Evolutionary conservation across 2,113 vertebrate species (phyloP).

Genomic region (Heteronetta atricapilla): DNA sequence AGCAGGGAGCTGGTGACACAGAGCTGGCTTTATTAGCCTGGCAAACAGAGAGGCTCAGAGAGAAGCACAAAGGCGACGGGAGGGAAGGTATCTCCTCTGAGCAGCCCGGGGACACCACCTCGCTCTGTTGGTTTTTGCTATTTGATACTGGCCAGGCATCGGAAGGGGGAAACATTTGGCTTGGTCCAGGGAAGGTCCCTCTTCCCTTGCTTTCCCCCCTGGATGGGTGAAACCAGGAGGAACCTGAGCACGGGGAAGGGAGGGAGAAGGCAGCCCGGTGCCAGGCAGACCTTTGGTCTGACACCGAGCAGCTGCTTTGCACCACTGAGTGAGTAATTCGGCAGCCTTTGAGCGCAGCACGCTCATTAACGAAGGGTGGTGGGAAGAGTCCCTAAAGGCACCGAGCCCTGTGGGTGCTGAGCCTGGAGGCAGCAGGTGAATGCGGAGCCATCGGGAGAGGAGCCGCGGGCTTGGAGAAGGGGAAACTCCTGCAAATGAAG

Average conservation of each 20-base stretch:
- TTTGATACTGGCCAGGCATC: fast-evolving
- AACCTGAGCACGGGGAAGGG: background rate
- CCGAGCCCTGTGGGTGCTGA: background rate
- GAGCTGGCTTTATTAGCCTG: background rate
- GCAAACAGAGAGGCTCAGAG: background rate
- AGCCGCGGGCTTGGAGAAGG: background rate
- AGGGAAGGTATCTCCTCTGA: background rate
- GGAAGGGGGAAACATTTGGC: background rate
- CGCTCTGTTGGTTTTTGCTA: fast-evolving
- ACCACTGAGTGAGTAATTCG: background rate
- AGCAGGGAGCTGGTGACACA: background rate
- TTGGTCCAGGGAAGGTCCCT: background rate
- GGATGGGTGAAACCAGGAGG: background rate
- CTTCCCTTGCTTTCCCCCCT: background rate
- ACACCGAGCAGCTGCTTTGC: background rate
- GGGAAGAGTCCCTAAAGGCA: background rate
- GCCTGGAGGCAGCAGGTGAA: background rate
- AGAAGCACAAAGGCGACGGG: background rate
- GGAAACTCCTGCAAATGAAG: background rate
- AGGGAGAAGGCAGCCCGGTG: background rate
- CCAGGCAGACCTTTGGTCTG: background rate
- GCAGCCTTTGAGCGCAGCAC: fast-evolving
- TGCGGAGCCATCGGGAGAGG: background rate
- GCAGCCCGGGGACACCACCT: background rate
- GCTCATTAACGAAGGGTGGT: background rate